Evolutionary conservation across 2,113 vertebrate genomes (phyloP).

Genomic region (Ochotona curzoniae): DNA sequence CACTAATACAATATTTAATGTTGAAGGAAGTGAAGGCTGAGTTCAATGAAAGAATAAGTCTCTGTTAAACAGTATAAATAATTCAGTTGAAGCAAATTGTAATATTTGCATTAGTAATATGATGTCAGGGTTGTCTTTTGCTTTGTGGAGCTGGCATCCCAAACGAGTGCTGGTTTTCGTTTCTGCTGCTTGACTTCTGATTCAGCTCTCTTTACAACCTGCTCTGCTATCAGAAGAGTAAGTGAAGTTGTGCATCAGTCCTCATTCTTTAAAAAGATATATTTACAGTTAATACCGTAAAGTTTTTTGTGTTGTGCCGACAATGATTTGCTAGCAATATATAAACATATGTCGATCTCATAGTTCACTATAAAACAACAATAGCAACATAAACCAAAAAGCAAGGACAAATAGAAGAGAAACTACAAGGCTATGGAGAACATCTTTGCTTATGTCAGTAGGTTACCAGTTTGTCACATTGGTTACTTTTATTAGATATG

Average conservation of each 20-base stretch:
- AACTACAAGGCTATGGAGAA: background rate
- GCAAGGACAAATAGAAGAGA: background rate
- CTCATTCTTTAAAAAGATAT: background rate
- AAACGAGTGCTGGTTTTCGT: too few species aligned
- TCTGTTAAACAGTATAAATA: background rate
- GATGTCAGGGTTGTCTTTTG: too few species aligned
- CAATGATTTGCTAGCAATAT: background rate
- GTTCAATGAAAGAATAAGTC: background rate
- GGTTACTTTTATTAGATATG: background rate
- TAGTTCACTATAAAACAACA: background rate
- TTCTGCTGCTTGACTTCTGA: too few species aligned
- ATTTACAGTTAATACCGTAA: background rate
- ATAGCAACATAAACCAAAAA: background rate
- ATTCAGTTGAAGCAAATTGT: background rate
- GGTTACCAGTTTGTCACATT: background rate
- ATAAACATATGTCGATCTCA: background rate
- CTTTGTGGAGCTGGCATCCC: too few species aligned
- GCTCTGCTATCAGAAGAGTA: background rate
- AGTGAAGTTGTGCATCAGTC: background rate
- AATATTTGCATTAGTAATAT: background rate
- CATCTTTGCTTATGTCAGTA: background rate
- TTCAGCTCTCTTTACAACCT: background rate
- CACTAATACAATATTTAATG: background rate
- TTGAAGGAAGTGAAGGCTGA: slow-evolving; percentile 24
- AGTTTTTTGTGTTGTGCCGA: background rate